Evolutionary conservation across 2,113 vertebrate genomes (phyloP), one percentile per base, ranked within the genome.

Genomic region (Monopterus albus): DNA sequence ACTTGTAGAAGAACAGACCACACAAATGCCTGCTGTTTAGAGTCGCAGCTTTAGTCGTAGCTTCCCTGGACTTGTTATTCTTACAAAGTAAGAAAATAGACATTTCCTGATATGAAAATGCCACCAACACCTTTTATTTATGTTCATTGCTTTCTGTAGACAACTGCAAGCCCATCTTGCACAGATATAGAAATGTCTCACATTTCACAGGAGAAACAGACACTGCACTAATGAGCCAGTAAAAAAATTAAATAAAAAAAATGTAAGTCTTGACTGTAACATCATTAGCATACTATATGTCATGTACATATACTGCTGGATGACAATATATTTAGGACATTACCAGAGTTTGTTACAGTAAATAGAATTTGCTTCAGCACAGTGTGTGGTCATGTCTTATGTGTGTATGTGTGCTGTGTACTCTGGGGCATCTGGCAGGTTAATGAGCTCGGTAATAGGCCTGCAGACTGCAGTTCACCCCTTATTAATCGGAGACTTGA

Each of bases 381-480:
- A 49, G 55, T 80, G 50, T 42, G 15, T 58, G 39, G 31, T 5
- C 29, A 7, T 50, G 21, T 14, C 17, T 17, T 18, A 26, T 45
- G 66, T 52, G 25, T 55, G 43, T 51, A 52, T 63, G 39, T 40
- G 40, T 33, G 59, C 20, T 26, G 0, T 3, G 35, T 1, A 17
- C 38, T 29, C 33, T 28, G 51, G 68, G 79, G 74, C 63, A 50
- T 67, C 74, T 65, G 69, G 53, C 66, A 43, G 76, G 81, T 83
- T 84, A 83, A 88, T 80, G 82, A 87, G 72, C 82, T 87, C 71
- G 78, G 72, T 79, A 84, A 86, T 81, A 60, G 67, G 56, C 71
- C 68, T 81, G 57, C 76, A 64, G 61, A 57, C 84, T 75, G 81
- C 63, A 12, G 50, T 78, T 82, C 80, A 76, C 45, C 67, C 75